Conservation (phyloP, 2,888 invertebrate genomes). For the Agrochola lychnidis region DNA sequence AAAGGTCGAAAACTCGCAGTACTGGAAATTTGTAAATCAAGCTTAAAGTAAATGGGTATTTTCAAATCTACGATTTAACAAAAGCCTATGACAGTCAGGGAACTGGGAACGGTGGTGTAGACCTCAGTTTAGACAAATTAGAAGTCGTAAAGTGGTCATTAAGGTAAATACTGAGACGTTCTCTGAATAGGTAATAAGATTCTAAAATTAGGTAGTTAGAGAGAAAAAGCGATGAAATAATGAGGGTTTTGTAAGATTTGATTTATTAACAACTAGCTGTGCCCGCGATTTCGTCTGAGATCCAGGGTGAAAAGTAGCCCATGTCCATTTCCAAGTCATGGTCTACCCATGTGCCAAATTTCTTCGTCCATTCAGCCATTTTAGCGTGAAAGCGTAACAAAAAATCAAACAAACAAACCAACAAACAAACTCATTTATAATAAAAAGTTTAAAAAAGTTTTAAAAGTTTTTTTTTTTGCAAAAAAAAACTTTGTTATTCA, state of each 20-base stretch:
- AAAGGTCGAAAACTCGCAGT: not conserved
- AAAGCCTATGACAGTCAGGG: not conserved
- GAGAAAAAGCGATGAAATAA: not conserved
- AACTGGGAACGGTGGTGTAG: not conserved
- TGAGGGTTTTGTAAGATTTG: not conserved
- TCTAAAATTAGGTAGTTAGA: no score
- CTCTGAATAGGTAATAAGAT: not conserved
- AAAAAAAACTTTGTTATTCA: no score
- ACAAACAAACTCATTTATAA: no score
- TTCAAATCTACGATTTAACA: not conserved
- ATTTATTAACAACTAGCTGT: not conserved
- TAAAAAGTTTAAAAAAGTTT: no score
- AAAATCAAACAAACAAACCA: no score
- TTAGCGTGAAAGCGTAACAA: no score
- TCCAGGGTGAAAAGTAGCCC: no score
- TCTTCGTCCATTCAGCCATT: no score
- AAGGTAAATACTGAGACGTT: not conserved
- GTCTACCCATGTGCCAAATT: no score
- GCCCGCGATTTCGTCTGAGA: no score
- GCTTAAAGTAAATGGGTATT: not conserved
- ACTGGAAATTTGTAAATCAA: not conserved
- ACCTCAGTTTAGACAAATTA: slow-evolving; percentile 13
- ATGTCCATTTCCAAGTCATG: no score
- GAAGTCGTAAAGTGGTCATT: not conserved
- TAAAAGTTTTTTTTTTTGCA: no score